Base-by-base conservation (phyloP, 1,140 invertebrate genomes). In the Ceratoteleas bidentatus region DNA sequence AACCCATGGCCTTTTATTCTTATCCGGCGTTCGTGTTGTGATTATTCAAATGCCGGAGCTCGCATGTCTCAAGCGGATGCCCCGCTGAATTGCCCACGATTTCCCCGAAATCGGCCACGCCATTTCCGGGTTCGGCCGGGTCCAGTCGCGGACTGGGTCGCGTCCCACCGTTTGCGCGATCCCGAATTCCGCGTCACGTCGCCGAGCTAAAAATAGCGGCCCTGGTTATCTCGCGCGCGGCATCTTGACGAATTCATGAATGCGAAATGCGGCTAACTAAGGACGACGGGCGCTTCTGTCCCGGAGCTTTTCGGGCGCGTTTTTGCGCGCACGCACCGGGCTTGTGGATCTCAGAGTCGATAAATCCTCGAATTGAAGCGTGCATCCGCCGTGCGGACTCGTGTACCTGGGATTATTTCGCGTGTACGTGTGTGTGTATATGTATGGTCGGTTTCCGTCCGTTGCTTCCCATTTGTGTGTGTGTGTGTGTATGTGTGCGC, bases 361-460 rank as follows among this genome's bases (percentile, higher is more conserved):
- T 76, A 81, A 76, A 76, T 76, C 79, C 79, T 68, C 66, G 79
- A 76, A 81, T 76, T 72, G 79, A 76, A 82, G 57, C 73, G 79
- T 76, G 72, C 72, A 81, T 81, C 65, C 77, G 69, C 54, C 66
- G 32, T 50, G 65, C 72, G 72, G 50, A 81, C 52, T 66, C 72
- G 66, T 75, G 78, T 81, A 70, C 65, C 78, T 81, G 78, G 79
- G 79, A 81, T 81, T 75, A 81, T 50, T 74, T 24, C 4, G 24
- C 24, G 24, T 24, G 24, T 24, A 4, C 24, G 24, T 24, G 24
- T 24, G 24, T 24, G 24, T 24, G 24, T 24, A 4, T 24, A 24
- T 24, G 4, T 24, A 4, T 24, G 24, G 24, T 24, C 24, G 24
- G 38, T 40, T 11, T 40, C 38, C 38, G 38, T 40, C 8, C 38